Percentiles rank a stretch among this genome's conserved stretches.
Evolutionary conservation across 2,888 invertebrate species (phyloP).

Genomic region (Oscheius sp.): DNA sequence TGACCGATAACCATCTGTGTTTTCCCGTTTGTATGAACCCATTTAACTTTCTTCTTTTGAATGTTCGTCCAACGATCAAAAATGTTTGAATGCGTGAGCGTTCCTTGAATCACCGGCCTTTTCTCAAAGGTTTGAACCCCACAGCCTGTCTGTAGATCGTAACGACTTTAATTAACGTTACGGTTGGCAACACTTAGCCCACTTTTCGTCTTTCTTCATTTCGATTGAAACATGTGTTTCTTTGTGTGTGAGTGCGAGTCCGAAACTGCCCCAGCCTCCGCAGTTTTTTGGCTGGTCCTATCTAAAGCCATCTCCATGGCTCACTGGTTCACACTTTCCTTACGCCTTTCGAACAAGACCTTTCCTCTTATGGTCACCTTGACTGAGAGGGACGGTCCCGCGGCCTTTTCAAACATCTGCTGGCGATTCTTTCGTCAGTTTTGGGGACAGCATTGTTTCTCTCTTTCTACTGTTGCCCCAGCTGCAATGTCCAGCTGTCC

Average conservation of each 20-base stretch:
- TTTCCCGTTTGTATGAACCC: too few species aligned
- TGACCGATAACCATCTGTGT: too few species aligned
- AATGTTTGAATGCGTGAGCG: not conserved
- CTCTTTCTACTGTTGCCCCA: conserved; percentile 11
- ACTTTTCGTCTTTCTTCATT: conserved; percentile 1
- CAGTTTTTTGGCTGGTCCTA: not conserved
- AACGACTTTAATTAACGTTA: conserved; percentile 25
- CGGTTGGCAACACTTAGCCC: conserved; percentile 31
- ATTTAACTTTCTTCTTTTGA: not conserved
- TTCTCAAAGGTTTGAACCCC: not conserved
- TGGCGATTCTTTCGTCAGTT: conserved; percentile 20
- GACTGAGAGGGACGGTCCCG: not conserved
- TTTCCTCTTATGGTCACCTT: conserved; percentile 10
- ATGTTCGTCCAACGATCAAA: not conserved
- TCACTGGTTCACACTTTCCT: not conserved
- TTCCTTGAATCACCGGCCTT: not conserved
- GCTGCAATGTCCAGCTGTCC: conserved; percentile 29
- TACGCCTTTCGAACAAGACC: not conserved
- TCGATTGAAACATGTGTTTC: conserved; percentile 29
- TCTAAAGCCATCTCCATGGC: not conserved
- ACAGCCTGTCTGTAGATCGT: not conserved
- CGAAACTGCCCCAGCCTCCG: too few species aligned
- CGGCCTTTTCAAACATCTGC: conserved; percentile 30
- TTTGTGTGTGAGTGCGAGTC: conserved; percentile 1
- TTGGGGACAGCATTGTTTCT: not conserved